These are phyloP conservation scores for Drosophila pectinifera DNA, from an alignment of 1,140 invertebrate genomes.

Conservation along the genomic window DNA sequence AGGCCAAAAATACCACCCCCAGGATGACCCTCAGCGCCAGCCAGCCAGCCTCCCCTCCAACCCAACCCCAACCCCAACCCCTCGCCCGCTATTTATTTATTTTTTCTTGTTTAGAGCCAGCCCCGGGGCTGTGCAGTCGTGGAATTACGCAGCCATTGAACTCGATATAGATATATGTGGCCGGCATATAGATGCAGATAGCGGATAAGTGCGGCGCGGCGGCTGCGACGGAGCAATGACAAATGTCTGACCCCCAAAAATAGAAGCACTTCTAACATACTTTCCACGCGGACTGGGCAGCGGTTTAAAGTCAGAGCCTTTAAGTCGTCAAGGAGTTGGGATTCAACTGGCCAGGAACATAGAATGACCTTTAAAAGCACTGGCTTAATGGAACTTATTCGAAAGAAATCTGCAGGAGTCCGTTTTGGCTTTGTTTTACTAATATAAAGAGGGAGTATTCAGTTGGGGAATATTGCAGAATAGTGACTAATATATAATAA, in stretches of 20 bases:
- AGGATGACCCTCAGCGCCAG: slow-evolving; percentile 46
- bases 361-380: neutral
- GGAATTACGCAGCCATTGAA: slow-evolving; percentile 80
- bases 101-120: slow-evolving; percentile 32
- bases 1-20: slow-evolving; percentile 53
- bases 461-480: too few species aligned
- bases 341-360: too few species aligned
- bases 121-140: slow-evolving; percentile 68
- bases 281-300: too few species aligned
- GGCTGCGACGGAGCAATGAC: slow-evolving; percentile 20
- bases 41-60: slow-evolving; percentile 24
- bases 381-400: too few species aligned
- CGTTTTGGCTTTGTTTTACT: too few species aligned
- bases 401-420: too few species aligned
- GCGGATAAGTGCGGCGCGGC: slow-evolving; percentile 21
- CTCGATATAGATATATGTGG: slow-evolving; percentile 37
- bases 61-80: too few species aligned
- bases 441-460: too few species aligned
- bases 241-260: slow-evolving; percentile 51
- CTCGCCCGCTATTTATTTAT: neutral
- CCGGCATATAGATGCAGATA: slow-evolving; percentile 18
- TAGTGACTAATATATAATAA: too few species aligned
- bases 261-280: slow-evolving; percentile 6
- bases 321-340: too few species aligned
- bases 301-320: neutral